These are phyloP conservation scores for Melieria omissa DNA, from an alignment of 2,888 invertebrate species.

Conservation along the genomic window DNA sequence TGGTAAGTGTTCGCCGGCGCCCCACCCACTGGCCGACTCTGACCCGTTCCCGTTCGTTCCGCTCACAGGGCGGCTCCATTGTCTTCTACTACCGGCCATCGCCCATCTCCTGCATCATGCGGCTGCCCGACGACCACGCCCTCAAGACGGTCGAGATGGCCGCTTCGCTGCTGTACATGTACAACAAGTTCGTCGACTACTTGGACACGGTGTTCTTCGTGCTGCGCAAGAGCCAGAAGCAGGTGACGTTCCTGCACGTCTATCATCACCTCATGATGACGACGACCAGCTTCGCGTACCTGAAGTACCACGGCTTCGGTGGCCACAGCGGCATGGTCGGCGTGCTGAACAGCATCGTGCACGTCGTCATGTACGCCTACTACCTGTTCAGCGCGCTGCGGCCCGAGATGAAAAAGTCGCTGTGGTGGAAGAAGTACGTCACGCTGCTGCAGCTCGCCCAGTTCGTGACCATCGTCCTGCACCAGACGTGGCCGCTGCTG, in stretches of 20 bases:
- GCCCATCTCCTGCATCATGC: constrained; percentile 22
- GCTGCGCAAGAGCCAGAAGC: constrained; percentile 32
- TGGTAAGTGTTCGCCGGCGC: constrained; percentile 1
- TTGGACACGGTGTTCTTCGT: constrained; percentile 35
- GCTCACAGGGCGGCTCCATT: too few relatives aligned
- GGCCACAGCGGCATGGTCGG: constrained; percentile 20
- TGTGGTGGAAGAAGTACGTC: constrained; percentile 26
- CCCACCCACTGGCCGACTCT: constrained; percentile 4
- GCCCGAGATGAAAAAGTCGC: constrained; percentile 15
- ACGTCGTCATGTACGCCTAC: constrained; percentile 29
- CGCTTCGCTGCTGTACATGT: constrained; percentile 5
- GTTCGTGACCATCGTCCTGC: constrained; percentile 24
- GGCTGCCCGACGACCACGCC: constrained; percentile 20
- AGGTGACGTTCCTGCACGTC: constrained; percentile 33
- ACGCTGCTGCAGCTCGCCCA: constrained; percentile 27
- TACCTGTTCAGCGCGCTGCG: constrained; percentile 22
- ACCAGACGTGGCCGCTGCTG: constrained; percentile 28
- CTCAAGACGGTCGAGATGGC: constrained; percentile 18
- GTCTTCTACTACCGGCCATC: constrained; percentile 15
- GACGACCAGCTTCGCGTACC: neutral
- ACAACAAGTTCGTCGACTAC: constrained; percentile 26
- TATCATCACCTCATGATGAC: constrained; percentile 35
- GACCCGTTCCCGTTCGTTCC: neutral
- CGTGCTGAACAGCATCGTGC: constrained; percentile 23
- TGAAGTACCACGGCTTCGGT: constrained; percentile 18